Conservation (phyloP, 2,888 invertebrate genomes). For the Cephus sareptanus region DNA sequence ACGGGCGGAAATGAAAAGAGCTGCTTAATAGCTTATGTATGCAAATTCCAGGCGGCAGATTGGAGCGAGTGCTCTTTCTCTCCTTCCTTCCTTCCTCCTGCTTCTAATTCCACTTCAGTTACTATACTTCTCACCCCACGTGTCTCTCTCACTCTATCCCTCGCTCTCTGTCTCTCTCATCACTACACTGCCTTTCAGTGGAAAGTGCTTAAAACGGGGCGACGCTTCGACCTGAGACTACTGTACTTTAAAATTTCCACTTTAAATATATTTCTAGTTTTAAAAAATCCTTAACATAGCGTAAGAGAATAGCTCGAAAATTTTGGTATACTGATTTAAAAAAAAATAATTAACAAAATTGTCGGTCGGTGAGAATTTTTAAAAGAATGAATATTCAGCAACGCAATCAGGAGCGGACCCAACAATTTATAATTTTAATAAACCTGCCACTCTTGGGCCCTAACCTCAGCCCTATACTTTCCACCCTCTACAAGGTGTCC, state of each 20-base stretch:
- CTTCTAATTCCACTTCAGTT: background rate
- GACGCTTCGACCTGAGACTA: background rate
- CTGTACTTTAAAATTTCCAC: background rate
- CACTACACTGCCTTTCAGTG: conserved; percentile 9
- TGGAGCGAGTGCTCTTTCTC: conserved; percentile 53
- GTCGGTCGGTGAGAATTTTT: background rate
- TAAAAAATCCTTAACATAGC: background rate
- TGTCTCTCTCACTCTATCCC: background rate
- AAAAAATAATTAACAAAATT: background rate
- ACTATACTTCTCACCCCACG: background rate
- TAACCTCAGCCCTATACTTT: background rate
- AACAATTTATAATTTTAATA: background rate
- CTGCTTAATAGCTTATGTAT: conserved; percentile 67
- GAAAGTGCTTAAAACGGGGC: background rate
- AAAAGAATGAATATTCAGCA: background rate
- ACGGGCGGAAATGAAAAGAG: conserved; percentile 67
- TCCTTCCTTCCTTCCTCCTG: background rate
- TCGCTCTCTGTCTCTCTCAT: conserved; percentile 9
- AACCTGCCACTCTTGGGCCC: background rate
- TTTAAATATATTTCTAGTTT: background rate
- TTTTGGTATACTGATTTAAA: too few species aligned
- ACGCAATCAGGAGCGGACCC: background rate
- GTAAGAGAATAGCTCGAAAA: background rate
- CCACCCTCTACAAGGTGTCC: background rate
- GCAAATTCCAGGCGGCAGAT: conserved; percentile 62